phyloP scores from a whole-genome alignment of 1,140 invertebrate species.

The Gryon sp. region DNA sequence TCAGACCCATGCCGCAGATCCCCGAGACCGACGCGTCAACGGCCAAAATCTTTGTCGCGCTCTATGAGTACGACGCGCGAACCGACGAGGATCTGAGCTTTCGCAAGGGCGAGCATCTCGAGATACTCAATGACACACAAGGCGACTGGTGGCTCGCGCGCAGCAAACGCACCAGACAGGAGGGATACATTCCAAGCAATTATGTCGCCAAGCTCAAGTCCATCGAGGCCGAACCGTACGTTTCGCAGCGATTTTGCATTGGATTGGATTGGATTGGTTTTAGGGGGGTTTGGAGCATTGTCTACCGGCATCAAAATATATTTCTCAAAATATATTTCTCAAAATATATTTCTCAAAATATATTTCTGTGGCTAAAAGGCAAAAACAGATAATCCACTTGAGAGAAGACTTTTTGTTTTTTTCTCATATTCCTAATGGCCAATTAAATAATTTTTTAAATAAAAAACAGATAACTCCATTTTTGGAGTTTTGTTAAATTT shows the following conservation, averaged over 20 bases:
- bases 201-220: conserved; percentile 99
- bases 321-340: too few species aligned
- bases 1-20: conserved; percentile 83
- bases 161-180: conserved; percentile 95
- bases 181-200: conserved; percentile 99
- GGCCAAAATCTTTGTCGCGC: conserved; percentile 95
- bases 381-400: too few species aligned
- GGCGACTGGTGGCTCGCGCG: conserved; percentile 99
- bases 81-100: conserved; percentile 99
- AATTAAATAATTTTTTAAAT: too few species aligned
- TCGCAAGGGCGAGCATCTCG: conserved; percentile 98
- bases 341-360: too few species aligned
- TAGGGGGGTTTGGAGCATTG: too few species aligned
- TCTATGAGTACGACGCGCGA: conserved; percentile 99
- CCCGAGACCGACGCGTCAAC: conserved; percentile 83
- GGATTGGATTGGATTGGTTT: too few species aligned
- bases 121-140: conserved; percentile 98
- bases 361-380: too few species aligned
- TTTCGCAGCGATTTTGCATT: too few species aligned
- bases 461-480: background rate
- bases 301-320: too few species aligned
- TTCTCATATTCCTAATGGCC: too few species aligned
- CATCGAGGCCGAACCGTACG: conserved; percentile 99
- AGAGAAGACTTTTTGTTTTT: too few species aligned
- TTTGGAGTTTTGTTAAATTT: too few species aligned